Base-by-base conservation (phyloP, 2,113 vertebrate species). In the Notothenia coriiceps region DNA sequence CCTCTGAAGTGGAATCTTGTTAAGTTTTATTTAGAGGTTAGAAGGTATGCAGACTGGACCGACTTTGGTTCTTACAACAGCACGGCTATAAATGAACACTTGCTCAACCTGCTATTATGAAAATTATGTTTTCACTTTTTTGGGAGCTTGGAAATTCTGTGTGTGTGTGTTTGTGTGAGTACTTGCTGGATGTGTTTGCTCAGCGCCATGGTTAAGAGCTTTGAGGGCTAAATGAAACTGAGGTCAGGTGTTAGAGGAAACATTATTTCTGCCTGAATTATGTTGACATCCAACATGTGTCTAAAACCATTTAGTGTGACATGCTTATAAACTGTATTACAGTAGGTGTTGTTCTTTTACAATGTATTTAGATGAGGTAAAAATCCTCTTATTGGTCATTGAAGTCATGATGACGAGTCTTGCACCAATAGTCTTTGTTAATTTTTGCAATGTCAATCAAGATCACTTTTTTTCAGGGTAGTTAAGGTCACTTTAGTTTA, bases 101-200 rank as follows among this genome's bases (percentile, higher is more conserved):
- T 82, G 83, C 90, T 89, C 70, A 91, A 90, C 90, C 86, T 92
- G 90, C 90, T 91, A 90, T 90, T 90, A 91, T 90, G 78, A 87
- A 88, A 90, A 88, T 90, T 17, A 65, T 87, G 83, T 88, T 91
- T 91, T 93, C 79, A 89, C 85, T 89, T 60, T 84, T 85, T 79
- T 50, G 1, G 50, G 69, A 47, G 70, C 43, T 84, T 84, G 78
- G 71, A 86, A 89, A 88, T 80, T 76, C n/a, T 76, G 33, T 72
- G 62, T 67, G 20, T 78, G 43, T 74, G 65, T 29, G 54, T 74
- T 25, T 75, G 54, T 68, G 43, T 47, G 44, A 10, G 65, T 70
- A 56, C 59, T 51, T 85, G 22, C 73, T 82, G 57, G 61, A 64
- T 67, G 65, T 47, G 13, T 87, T 70, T 79, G 56, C 54, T 78